These are phyloP conservation scores for Craterocephalus amniculus DNA, from an alignment of 2,797 vertebrate genomes.

Conservation along the genomic window DNA sequence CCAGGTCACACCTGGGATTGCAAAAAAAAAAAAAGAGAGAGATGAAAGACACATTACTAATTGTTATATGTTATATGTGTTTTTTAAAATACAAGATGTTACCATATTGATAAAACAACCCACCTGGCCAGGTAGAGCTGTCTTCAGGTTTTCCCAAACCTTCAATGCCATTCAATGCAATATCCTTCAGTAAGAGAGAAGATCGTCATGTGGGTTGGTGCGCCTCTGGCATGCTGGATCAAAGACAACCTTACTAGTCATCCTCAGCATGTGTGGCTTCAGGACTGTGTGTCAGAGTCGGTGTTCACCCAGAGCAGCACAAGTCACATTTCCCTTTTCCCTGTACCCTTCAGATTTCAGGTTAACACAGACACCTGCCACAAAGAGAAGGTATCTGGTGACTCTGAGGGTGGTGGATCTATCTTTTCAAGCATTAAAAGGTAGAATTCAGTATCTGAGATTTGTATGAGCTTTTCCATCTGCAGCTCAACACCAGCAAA, in stretches of 20 bases:
- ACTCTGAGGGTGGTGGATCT: neutral
- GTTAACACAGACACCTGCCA: constrained; percentile 9
- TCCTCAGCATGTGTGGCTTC: neutral
- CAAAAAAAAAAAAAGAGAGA: constrained; percentile 49
- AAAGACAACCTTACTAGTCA: constrained; percentile 11
- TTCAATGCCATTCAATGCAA: neutral
- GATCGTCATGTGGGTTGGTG: neutral
- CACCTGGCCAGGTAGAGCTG: neutral
- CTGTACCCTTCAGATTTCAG: neutral
- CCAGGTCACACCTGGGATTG: constrained; percentile 14
- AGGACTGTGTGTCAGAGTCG: neutral
- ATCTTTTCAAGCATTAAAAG: neutral
- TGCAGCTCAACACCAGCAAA: neutral
- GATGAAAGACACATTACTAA: constrained; percentile 11
- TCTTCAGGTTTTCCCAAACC: neutral
- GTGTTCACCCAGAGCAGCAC: neutral
- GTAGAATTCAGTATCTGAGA: neutral
- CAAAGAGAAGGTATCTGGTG: constrained; percentile 1
- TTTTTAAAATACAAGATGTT: too few relatives aligned
- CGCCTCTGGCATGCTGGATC: neutral
- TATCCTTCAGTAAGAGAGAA: neutral
- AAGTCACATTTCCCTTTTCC: neutral
- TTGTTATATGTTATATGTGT: too few relatives aligned
- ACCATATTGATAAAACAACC: neutral
- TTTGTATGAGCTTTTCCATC: too few relatives aligned